Percentiles rank a stretch among this genome's conserved stretches.
phyloP scores from a whole-genome alignment of 1,140 invertebrate genomes.

The Reticulitermes speratus region DNA sequence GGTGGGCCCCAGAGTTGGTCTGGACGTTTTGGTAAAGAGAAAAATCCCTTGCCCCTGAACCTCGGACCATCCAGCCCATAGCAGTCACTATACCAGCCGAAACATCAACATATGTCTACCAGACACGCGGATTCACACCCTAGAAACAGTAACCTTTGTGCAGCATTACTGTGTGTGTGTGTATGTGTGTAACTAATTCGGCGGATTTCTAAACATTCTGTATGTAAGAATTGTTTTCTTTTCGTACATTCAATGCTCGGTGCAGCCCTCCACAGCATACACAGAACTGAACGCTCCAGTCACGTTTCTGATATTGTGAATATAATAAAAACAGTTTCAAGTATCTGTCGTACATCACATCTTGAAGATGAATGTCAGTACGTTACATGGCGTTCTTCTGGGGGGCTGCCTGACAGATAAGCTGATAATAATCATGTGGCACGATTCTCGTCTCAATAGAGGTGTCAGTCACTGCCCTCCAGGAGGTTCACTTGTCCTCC shows the following conservation, averaged over 20 bases:
- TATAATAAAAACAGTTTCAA: background rate
- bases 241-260: background rate
- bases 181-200: background rate
- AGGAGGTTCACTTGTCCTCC: background rate
- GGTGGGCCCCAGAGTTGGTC: too few relatives aligned
- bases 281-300: background rate
- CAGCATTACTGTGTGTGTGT: background rate
- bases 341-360: constrained; percentile 12
- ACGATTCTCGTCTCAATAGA: background rate
- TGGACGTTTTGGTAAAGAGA: too few relatives aligned
- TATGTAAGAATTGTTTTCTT: background rate
- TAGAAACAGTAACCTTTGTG: too few relatives aligned
- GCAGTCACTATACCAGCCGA: too few relatives aligned
- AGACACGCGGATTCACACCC: too few relatives aligned
- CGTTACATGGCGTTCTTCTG: background rate
- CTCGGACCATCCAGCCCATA: too few relatives aligned
- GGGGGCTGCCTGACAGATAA: background rate
- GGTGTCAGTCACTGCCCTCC: background rate
- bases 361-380: constrained; percentile 2
- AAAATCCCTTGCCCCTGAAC: too few relatives aligned
- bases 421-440: constrained; percentile 1
- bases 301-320: background rate
- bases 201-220: background rate
- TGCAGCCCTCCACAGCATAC: background rate
- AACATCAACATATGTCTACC: too few relatives aligned